These are phyloP conservation scores for Trissonchulus latispiculum DNA, from an alignment of 2,888 invertebrate species.

Conservation along the genomic window DNA sequence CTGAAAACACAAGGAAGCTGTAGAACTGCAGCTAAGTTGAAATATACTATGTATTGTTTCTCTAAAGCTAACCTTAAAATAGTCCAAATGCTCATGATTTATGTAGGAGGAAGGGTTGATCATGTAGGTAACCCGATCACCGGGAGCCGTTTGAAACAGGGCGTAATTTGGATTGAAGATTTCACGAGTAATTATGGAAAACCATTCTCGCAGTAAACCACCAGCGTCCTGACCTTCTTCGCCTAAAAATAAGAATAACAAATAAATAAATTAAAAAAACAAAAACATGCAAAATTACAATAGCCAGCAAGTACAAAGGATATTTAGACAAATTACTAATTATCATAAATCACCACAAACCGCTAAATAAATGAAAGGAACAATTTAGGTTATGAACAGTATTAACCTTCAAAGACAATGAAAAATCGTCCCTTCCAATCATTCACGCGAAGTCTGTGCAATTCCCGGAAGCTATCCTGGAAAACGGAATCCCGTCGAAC, in stretches of 20 bases:
- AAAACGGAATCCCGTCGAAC: conserved; percentile 71
- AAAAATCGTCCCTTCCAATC: conserved; percentile 87
- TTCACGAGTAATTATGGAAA: conserved; percentile 71
- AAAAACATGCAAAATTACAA: no score
- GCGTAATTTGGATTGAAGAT: conserved; percentile 89
- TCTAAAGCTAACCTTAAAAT: conserved; percentile 64
- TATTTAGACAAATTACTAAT: no score
- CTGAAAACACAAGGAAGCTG: no score
- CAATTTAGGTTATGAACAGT: no score
- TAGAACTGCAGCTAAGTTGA: no score
- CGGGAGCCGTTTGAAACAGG: conserved; percentile 75
- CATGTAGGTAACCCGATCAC: conserved; percentile 81
- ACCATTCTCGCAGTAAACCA: conserved; percentile 76
- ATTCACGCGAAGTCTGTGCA: conserved; percentile 66
- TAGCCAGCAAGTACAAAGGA: no score
- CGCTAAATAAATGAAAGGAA: no score
- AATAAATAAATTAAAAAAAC: no score
- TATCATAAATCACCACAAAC: no score
- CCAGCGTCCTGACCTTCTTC: conserved; percentile 88
- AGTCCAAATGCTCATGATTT: conserved; percentile 78
- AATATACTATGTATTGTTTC: no score
- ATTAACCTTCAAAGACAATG: conserved; percentile 84
- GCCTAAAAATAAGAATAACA: conserved; percentile 52
- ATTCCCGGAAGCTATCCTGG: conserved; percentile 75
- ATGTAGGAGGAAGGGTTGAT: conserved; percentile 78